A percentile compares a stretch with the other conserved stretches of the same genome.
phyloP scores from a whole-genome alignment of 2,888 invertebrate species.

The Lasiommata megera region DNA sequence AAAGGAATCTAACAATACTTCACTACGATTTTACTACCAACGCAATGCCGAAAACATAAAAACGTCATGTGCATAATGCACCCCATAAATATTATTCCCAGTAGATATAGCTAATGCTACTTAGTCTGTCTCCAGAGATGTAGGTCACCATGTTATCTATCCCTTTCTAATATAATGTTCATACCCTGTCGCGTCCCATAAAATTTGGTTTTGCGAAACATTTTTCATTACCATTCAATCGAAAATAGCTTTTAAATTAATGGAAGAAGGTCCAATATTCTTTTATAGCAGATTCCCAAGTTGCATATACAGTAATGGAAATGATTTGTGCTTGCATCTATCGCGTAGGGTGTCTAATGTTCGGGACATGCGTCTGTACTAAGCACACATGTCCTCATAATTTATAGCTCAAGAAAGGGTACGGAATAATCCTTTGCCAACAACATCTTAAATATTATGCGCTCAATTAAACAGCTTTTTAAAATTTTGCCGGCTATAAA shows the following conservation, averaged over 20 bases:
- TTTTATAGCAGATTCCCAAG: slow-evolving; percentile 32
- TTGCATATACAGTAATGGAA: slow-evolving; percentile 41
- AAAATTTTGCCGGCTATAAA: slow-evolving; percentile 55
- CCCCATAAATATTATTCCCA: slow-evolving; percentile 78
- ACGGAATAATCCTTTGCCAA: slow-evolving; percentile 66
- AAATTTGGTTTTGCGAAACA: slow-evolving; percentile 43
- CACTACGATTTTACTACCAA: slow-evolving; percentile 58
- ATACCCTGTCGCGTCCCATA: slow-evolving; percentile 43
- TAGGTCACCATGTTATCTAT: slow-evolving; percentile 72
- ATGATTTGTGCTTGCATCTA: slow-evolving; percentile 63
- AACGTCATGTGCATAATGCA: slow-evolving; percentile 79
- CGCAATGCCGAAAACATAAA: slow-evolving; percentile 75
- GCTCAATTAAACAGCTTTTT: slow-evolving; percentile 60
- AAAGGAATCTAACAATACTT: slow-evolving; percentile 50
- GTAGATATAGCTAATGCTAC: slow-evolving; percentile 64
- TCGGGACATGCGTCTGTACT: slow-evolving; percentile 59
- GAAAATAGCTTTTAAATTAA: slow-evolving; percentile 29
- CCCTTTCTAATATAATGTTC: slow-evolving; percentile 41
- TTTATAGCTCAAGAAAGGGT: slow-evolving; percentile 72
- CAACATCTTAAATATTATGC: slow-evolving; percentile 74
- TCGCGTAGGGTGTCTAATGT: slow-evolving; percentile 68
- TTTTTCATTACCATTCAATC: slow-evolving; percentile 11
- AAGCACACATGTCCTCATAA: slow-evolving; percentile 62
- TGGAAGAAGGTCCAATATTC: slow-evolving; percentile 12
- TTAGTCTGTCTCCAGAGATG: slow-evolving; percentile 73